Evolutionary conservation across 2,113 vertebrate genomes (phyloP).

Genomic region (Psephotus haematonotus): DNA sequence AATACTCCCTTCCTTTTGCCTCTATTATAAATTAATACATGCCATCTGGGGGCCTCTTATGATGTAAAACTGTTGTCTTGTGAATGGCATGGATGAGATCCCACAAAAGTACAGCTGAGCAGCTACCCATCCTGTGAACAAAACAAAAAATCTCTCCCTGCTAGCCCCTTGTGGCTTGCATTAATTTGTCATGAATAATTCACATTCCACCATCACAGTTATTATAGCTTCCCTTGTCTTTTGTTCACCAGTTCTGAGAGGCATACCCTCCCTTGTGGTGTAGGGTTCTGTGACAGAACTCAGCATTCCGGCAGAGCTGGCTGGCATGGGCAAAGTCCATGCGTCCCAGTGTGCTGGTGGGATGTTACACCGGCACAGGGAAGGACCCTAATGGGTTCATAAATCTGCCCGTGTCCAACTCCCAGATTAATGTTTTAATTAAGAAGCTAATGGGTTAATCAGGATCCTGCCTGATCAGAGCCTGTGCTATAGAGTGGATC

Average conservation of each 20-base stretch:
- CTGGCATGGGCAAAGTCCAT: rapidly evolving
- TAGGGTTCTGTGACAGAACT: background rate
- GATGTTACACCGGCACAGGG: background rate
- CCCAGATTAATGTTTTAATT: conserved; percentile 19
- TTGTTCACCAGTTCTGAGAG: background rate
- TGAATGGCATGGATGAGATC: conserved; percentile 62
- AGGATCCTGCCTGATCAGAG: background rate
- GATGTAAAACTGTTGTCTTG: conserved; percentile 69
- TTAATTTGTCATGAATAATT: conserved; percentile 72
- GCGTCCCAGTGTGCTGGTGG: background rate
- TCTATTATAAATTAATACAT: conserved; percentile 77
- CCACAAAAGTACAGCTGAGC: conserved; percentile 40
- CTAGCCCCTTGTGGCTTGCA: background rate
- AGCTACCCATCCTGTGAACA: conserved; percentile 12
- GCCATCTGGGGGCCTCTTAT: conserved; percentile 70
- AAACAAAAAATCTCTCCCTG: conserved; percentile 25
- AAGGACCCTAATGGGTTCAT: background rate
- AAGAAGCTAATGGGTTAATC: conserved; percentile 59
- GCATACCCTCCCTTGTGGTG: background rate
- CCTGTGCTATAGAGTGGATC: conserved; percentile 22
- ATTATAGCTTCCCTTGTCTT: conserved; percentile 42
- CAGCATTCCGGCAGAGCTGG: rapidly evolving
- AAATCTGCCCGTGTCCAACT: background rate
- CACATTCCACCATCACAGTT: conserved; percentile 55
- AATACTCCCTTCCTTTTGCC: conserved; percentile 64